These are phyloP conservation scores for Frankliniella fusca DNA, from an alignment of 2,888 invertebrate species.

Conservation along the genomic window DNA sequence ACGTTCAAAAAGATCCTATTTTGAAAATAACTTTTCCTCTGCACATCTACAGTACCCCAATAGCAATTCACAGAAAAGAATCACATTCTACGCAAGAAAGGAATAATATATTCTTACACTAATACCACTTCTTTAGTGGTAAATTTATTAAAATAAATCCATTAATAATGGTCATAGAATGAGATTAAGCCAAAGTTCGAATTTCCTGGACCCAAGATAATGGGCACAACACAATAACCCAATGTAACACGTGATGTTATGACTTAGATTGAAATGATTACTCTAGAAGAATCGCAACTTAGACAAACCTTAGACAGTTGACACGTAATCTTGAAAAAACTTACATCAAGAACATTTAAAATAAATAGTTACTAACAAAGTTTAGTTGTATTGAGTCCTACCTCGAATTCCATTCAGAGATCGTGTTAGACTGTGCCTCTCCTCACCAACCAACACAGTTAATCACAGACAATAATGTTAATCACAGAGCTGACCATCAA, in stretches of 20 bases:
- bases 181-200: too few species aligned
- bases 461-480: slow-evolving; percentile 23
- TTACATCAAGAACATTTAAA: background rate
- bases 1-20: too few species aligned
- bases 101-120: too few species aligned
- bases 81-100: too few species aligned
- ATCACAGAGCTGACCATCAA: background rate
- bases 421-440: background rate
- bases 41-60: too few species aligned
- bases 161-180: too few species aligned
- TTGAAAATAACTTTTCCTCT: too few species aligned
- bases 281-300: background rate
- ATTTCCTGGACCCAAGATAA: too few species aligned
- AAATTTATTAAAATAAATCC: too few species aligned
- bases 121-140: too few species aligned
- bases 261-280: background rate
- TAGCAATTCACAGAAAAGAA: too few species aligned
- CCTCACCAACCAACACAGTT: background rate
- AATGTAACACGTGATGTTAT: background rate
- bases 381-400: background rate
- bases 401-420: background rate
- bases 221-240: too few species aligned
- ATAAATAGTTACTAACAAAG: background rate
- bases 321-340: background rate
- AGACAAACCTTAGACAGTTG: background rate